These are phyloP conservation scores for Aix galericulata DNA, from an alignment of 2,113 vertebrate genomes.

Conservation along the genomic window DNA sequence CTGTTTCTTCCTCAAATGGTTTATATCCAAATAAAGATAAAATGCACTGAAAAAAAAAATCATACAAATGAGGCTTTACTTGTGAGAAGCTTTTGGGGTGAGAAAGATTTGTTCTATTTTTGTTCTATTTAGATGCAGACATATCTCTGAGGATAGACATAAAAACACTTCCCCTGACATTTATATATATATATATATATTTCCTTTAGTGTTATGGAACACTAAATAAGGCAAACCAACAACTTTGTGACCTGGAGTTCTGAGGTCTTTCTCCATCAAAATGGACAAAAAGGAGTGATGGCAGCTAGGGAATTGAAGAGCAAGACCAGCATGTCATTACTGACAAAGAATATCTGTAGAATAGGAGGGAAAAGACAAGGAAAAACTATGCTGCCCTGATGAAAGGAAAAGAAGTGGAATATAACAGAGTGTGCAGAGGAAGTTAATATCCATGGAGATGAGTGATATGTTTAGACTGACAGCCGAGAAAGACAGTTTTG, in stretches of 20 bases:
- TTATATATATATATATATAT: neutral
- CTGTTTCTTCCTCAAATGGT: neutral
- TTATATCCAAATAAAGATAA: neutral
- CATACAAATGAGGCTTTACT: neutral
- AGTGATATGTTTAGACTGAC: constrained; percentile 44
- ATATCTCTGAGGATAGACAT: neutral
- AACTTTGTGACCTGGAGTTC: constrained; percentile 15
- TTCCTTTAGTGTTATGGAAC: neutral
- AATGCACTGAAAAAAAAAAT: neutral
- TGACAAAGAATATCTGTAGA: neutral
- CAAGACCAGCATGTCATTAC: neutral
- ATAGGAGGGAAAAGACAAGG: neutral
- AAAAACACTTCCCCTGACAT: constrained; percentile 1
- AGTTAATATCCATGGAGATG: constrained; percentile 24
- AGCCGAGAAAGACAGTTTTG: constrained; percentile 46
- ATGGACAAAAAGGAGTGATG: neutral
- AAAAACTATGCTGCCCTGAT: neutral
- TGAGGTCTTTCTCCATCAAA: constrained; percentile 26
- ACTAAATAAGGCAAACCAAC: constrained; percentile 7
- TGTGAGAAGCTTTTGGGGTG: neutral
- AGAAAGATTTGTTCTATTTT: neutral
- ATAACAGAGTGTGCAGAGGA: neutral
- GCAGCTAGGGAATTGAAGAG: neutral
- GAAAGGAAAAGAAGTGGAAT: neutral
- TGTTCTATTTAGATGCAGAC: neutral